Evolutionary conservation across 2,797 vertebrate species (phyloP).

Genomic region (Channallabes apus): DNA sequence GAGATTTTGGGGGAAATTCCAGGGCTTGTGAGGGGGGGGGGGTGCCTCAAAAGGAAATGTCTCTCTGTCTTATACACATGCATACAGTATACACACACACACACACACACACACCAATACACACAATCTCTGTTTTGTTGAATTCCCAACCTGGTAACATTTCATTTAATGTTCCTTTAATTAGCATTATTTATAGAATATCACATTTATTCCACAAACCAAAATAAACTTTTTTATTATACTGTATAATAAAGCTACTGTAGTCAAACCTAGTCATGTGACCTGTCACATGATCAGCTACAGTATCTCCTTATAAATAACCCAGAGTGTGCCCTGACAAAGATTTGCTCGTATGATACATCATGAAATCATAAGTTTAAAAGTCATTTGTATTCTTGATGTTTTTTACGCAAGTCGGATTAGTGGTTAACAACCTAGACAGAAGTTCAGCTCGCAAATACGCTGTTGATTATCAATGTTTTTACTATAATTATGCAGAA

Average conservation of each 20-base stretch:
- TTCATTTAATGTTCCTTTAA: neutral
- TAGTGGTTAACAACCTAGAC: neutral
- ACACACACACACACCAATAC: neutral
- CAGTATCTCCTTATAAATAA: neutral
- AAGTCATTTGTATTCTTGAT: neutral
- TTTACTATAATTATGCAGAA: neutral
- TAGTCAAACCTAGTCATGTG: neutral
- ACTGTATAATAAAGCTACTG: too few species aligned
- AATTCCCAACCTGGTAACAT: neutral
- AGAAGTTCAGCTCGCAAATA: neutral
- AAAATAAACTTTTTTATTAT: neutral
- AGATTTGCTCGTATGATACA: neutral
- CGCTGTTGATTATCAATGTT: neutral
- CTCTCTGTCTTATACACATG: neutral
- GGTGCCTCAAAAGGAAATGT: neutral
- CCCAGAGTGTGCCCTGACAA: neutral
- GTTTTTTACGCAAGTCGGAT: neutral
- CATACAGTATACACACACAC: too few species aligned
- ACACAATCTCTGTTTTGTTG: neutral
- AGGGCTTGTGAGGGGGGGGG: constrained; percentile 3
- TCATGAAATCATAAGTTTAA: neutral
- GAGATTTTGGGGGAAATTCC: constrained; percentile 47
- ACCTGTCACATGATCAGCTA: neutral
- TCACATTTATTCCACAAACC: too few species aligned
- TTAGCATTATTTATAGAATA: neutral